A percentile compares a stretch with the other conserved stretches of the same genome.
phyloP scores from a whole-genome alignment of 2,888 invertebrate species.

The Morpho deidamia region DNA sequence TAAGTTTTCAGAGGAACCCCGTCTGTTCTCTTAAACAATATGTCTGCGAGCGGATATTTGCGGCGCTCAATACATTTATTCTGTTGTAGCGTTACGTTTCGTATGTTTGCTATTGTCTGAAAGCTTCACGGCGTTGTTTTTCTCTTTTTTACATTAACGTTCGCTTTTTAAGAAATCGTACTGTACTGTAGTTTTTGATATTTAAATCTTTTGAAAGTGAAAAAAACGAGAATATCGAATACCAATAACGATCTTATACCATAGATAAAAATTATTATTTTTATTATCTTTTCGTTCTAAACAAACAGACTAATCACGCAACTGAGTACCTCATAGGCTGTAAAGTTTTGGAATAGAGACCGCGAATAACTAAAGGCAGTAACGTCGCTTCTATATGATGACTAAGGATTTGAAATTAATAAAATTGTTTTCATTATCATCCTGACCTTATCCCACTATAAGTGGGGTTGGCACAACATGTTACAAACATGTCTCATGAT shows the following conservation, averaged over 20 bases:
- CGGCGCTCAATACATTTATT: conserved; percentile 62
- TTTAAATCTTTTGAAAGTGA: neutral
- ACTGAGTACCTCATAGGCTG: too few species aligned
- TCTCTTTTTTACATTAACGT: conserved; percentile 10
- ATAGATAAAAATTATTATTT: too few species aligned
- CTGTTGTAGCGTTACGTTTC: conserved; percentile 49
- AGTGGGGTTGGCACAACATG: too few species aligned
- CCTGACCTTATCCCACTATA: too few species aligned
- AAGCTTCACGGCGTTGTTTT: conserved; percentile 51
- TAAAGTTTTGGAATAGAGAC: too few species aligned
- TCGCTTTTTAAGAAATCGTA: conserved; percentile 16
- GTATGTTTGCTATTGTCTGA: conserved; percentile 66
- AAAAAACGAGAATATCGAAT: neutral
- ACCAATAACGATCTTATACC: neutral
- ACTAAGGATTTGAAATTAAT: too few species aligned
- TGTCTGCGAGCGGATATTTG: conserved; percentile 50
- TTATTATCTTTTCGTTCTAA: too few species aligned
- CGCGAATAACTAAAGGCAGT: too few species aligned
- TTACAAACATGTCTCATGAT: too few species aligned
- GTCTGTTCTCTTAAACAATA: conserved; percentile 53
- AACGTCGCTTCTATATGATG: too few species aligned
- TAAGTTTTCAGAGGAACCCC: neutral
- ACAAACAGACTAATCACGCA: too few species aligned
- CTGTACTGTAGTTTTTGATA: neutral
- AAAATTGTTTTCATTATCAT: too few species aligned